Evolutionary conservation across 2,797 vertebrate genomes (phyloP), one percentile per base, ranked within the genome.

Genomic region (Neopelma chrysocephalum): DNA sequence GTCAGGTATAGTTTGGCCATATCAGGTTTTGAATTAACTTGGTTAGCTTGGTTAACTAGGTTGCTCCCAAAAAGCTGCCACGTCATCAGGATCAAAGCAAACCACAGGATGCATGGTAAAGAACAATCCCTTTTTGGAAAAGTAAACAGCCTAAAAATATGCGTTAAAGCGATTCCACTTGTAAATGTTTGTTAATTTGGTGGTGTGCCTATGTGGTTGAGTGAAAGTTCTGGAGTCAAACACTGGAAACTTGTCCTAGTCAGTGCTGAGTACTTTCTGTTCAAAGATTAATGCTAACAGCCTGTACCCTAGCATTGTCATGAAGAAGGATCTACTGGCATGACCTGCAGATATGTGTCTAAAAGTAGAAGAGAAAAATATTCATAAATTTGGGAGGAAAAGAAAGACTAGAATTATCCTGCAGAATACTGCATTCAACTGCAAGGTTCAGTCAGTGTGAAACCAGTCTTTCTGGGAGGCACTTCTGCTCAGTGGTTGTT

Each of bases 321-420:
- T 11, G 15, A 54, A 40, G 27, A 60, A 47, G 31, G 32, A 78
- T 58, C 48, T 81, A 29, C 43, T 47, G 57, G 48, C 13, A 62
- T 25, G 70, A 36, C 27, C 27, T 84, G 56, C 27, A 78, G 47
- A 23, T 48, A 18, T 0, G 1, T 80, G 73, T 61, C 50, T 73
- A 18, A 66, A 79, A 66, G 26, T 34, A 70, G 48, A 58, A 43
- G 70, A 11, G 57, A 18, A 12, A 87, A 50, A 40, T 43, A 42
- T 1, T 3, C 22, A 3, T 32, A 34, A 14, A 21, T 4, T 23
- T 27, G 3, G 12, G 7, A 34, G 10, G 5, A 12, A 40, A 19
- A 27, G 29, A 27, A 40, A 48, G 3, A 43, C 25, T 61, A 51
- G 47, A 72, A 32, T 65, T 65, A 27, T 22, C 34, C n/a, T 86